These are phyloP conservation scores for Discoglossus pictus DNA, from an alignment of 2,797 vertebrate genomes.

Conservation along the genomic window DNA sequence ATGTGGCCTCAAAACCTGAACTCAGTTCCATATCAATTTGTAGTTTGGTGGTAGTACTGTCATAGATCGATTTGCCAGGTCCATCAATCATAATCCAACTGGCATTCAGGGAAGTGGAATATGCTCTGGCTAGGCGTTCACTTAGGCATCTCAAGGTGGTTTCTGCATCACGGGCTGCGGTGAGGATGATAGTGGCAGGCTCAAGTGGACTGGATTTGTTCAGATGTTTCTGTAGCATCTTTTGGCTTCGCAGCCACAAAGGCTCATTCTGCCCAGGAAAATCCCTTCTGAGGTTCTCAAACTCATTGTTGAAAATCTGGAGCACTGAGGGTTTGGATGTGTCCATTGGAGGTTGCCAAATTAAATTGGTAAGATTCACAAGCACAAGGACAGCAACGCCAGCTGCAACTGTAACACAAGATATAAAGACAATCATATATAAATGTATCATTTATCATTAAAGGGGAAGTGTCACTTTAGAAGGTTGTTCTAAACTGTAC, in stretches of 20 bases:
- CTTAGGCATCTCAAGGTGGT: constrained; percentile 83
- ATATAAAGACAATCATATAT: too few species aligned
- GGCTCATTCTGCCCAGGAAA: constrained; percentile 79
- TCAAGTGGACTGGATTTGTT: constrained; percentile 68
- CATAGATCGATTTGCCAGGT: constrained; percentile 56
- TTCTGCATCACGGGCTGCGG: constrained; percentile 71
- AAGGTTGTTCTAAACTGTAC: too few species aligned
- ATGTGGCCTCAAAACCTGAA: constrained; percentile 72
- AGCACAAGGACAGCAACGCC: too few species aligned
- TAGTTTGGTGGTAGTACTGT: constrained; percentile 79
- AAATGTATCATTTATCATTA: too few species aligned
- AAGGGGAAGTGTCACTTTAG: too few species aligned
- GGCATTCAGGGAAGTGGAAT: constrained; percentile 68
- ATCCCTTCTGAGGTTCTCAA: constrained; percentile 65
- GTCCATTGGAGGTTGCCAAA: too few species aligned
- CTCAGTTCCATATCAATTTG: constrained; percentile 77
- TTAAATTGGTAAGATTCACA: too few species aligned
- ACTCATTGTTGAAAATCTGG: constrained; percentile 67
- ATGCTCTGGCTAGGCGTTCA: constrained; percentile 69
- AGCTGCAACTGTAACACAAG: background rate
- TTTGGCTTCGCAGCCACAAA: constrained; percentile 78
- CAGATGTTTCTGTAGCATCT: constrained; percentile 83
- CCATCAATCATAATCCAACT: constrained; percentile 75
- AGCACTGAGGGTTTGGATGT: constrained; percentile 44
- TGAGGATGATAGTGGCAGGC: constrained; percentile 84